Conservation (phyloP, 2,113 vertebrate genomes). For the Xerus inauris region DNA sequence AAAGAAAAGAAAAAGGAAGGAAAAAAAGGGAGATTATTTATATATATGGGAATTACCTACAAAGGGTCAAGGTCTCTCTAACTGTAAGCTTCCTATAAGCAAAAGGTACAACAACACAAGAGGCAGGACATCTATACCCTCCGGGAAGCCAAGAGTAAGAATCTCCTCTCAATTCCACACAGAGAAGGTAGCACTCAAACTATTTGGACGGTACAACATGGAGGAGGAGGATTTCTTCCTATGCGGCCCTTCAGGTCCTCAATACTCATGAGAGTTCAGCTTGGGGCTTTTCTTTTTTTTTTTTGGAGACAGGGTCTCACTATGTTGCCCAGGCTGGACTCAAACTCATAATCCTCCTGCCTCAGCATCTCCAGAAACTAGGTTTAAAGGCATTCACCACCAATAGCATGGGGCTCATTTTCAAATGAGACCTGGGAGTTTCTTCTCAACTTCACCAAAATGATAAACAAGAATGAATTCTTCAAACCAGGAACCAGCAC, state of each 20-base stretch:
- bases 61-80: not conserved
- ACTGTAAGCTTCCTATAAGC: not conserved
- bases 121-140: not conserved
- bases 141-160: not conserved
- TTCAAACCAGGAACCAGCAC: not conserved
- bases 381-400: not conserved
- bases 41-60: not conserved
- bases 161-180: not conserved
- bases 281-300: not conserved
- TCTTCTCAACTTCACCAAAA: not conserved
- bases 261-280: not conserved
- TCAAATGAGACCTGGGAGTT: not conserved
- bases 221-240: not conserved
- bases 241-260: not conserved
- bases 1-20: no score
- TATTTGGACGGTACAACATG: not conserved
- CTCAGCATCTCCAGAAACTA: not conserved
- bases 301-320: not conserved
- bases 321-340: not conserved
- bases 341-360: not conserved
- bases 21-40: no score
- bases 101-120: not conserved
- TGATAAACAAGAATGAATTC: not conserved
- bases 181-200: not conserved
- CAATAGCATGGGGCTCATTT: not conserved